Conservation (phyloP, 2,113 vertebrate genomes). For the Arenaria interpres region DNA sequence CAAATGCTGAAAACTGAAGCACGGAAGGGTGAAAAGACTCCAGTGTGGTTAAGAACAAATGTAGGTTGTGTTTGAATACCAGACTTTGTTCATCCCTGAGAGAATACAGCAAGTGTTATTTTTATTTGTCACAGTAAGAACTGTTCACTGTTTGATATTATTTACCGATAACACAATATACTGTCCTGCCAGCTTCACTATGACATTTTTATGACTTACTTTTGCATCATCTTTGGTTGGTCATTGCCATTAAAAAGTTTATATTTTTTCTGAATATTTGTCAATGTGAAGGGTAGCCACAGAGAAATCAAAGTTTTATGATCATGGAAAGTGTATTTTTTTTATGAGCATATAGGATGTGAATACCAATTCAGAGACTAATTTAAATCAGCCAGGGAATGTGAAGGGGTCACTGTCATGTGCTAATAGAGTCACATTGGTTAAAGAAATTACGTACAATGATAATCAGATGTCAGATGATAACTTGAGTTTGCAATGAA, state of each 20-base stretch:
- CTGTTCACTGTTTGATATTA: not conserved
- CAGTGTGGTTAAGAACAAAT: not conserved
- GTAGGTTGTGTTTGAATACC: not conserved
- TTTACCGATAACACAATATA: not conserved
- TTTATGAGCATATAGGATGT: not conserved
- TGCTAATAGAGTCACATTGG: not conserved
- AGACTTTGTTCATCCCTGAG: not conserved
- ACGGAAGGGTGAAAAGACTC: not conserved
- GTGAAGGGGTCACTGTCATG: not conserved
- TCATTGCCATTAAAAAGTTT: not conserved
- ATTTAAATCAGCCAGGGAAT: not conserved
- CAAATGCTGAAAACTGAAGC: not conserved
- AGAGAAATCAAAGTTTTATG: not conserved
- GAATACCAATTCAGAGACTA: not conserved
- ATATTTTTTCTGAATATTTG: not conserved
- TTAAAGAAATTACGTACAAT: not conserved
- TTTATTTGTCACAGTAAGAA: not conserved
- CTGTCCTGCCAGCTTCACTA: not conserved
- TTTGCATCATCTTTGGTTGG: not conserved
- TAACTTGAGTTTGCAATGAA: not conserved
- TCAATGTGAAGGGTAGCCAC: not conserved
- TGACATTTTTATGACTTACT: not conserved
- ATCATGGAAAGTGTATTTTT: not conserved
- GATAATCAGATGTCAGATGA: not conserved
- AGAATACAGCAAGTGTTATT: not conserved